Base-by-base conservation (phyloP, 2,888 invertebrate species). In the Orchesella flavescens region DNA sequence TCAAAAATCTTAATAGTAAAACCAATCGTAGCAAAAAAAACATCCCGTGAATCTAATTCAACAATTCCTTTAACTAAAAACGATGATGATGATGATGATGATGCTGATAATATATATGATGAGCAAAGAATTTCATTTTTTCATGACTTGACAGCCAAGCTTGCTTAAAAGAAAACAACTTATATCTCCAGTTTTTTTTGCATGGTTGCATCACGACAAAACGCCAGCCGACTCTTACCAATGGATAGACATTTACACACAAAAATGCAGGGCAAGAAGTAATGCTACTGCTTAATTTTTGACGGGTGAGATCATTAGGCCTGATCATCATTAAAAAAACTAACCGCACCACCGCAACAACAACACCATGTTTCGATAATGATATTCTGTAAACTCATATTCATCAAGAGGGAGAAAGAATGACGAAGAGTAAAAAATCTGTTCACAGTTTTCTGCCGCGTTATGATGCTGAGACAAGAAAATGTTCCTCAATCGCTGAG, bases 291-390 rank as follows among this genome's bases (percentile, higher is more conserved):
- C 13, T n/a, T 53, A 13, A 53, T n/a, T 12, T n/a, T 53, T 1
- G 61, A 61, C n/a, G 61, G 61, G 44, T 66, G 66, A 66, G 66
- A 66, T 66, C 66, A 66, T 66, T 66, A 66, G 5, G 12, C 43
- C n/a, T 66, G 44, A 66, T 66, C 24, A 66, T 66, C 66, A 66
- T 66, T 66, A 44, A 66, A 66, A 65, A 63, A 15, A 17, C 24
- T 2, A 63, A n/a, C 57, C 57, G 57, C 19, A 34, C 34, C 34
- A 7, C n/a, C 34, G 34, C 34, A 34, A 34, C 34, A 34, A 34
- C 34, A 34, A 34, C 34, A 34, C 34, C 34, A 34, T 34, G 34
- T 34, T 34, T 7, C 34, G 34, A 34, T 34, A 34, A 34, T 34
- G 34, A 34, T 34, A 34, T 34, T 34, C 34, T 34, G 34, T 34